These are phyloP conservation scores for Caenorhabditis latens DNA, from an alignment of 1,140 invertebrate species.

Conservation along the genomic window DNA sequence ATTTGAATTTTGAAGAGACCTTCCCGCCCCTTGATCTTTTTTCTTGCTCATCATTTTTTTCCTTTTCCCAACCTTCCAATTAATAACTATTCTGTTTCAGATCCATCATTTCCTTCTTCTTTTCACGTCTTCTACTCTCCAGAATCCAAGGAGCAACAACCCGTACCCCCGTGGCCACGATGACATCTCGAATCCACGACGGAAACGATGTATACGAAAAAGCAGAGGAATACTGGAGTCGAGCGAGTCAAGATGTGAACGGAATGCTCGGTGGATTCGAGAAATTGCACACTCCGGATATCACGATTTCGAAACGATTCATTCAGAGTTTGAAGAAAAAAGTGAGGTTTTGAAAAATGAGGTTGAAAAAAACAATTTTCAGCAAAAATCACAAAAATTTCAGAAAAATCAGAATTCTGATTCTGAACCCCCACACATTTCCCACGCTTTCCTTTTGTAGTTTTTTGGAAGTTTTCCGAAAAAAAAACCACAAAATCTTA, in stretches of 20 bases:
- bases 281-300: slow-evolving; percentile 87
- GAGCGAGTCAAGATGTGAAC: slow-evolving; percentile 81
- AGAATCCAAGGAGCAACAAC: background rate
- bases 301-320: slow-evolving; percentile 87
- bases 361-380: background rate
- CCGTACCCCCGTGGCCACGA: background rate
- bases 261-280: slow-evolving; percentile 95
- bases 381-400: background rate
- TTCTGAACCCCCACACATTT: no score
- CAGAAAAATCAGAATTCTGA: no score
- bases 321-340: slow-evolving; percentile 80
- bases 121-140: slow-evolving; percentile 1
- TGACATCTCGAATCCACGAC: slow-evolving; percentile 32
- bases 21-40: background rate
- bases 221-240: slow-evolving; percentile 86
- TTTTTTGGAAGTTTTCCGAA: no score
- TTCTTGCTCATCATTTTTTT: background rate
- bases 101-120: background rate
- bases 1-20: no score
- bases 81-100: background rate
- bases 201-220: slow-evolving; percentile 54
- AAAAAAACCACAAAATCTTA: no score
- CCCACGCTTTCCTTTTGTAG: no score
- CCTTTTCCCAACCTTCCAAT: background rate
- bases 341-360: slow-evolving; percentile 42